These are phyloP conservation scores for Drosophila nr. perissopoda DNA, from an alignment of 2,888 invertebrate species.

Conservation along the genomic window DNA sequence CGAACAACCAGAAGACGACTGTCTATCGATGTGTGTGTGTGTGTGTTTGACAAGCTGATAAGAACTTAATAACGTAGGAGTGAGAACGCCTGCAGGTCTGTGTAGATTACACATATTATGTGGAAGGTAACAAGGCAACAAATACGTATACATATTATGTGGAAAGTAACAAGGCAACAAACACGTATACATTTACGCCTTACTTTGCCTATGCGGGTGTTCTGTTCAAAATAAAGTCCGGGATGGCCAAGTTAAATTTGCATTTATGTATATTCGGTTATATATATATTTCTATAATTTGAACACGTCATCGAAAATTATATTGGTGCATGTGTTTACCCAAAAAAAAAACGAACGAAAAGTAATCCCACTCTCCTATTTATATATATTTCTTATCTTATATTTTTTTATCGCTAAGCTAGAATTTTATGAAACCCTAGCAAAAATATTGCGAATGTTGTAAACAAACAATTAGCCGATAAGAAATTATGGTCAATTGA, in stretches of 20 bases:
- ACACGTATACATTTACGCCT: not conserved
- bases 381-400: conserved; percentile 15
- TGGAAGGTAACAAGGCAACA: conserved; percentile 40
- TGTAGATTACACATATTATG: conserved; percentile 35
- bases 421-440: conserved; percentile 16
- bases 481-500: conserved; percentile 40
- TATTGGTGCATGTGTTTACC: conserved; percentile 34
- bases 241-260: conserved; percentile 19
- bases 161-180: conserved; percentile 38
- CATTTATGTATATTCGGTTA: conserved; percentile 6
- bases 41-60: conserved; percentile 60
- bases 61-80: conserved; percentile 35
- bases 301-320: conserved; percentile 37
- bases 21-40: conserved; percentile 5
- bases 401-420: conserved; percentile 11
- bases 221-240: conserved; percentile 8
- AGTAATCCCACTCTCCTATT: conserved; percentile 1
- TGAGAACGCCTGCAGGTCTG: conserved; percentile 24
- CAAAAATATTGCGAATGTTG: conserved; percentile 33
- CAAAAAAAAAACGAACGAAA: conserved; percentile 7
- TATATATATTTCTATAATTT: not conserved
- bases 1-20: conserved; percentile 29
- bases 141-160: conserved; percentile 14
- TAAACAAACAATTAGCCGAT: conserved; percentile 78
- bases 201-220: conserved; percentile 29